phyloP scores from a whole-genome alignment of 2,888 invertebrate species.

The Heliconius charithonia region DNA sequence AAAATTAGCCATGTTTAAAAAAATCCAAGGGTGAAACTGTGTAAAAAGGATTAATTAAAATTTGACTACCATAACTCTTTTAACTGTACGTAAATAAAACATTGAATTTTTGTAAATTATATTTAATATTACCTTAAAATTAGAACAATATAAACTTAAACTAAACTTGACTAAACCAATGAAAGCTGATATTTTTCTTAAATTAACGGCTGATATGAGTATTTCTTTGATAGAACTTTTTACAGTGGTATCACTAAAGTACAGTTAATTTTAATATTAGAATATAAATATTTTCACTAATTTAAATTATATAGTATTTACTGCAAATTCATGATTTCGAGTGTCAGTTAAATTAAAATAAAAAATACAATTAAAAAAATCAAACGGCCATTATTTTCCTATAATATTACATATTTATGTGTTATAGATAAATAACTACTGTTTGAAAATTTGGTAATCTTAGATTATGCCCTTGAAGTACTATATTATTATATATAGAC shows the following conservation, averaged over 20 bases:
- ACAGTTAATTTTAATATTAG: slow-evolving; percentile 58
- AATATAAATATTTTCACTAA: slow-evolving; percentile 53
- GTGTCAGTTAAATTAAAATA: not conserved
- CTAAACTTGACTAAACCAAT: slow-evolving; percentile 49
- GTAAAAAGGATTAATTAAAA: not conserved
- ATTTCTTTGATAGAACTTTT: slow-evolving; percentile 48
- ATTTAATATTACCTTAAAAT: slow-evolving; percentile 60
- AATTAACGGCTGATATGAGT: slow-evolving; percentile 46
- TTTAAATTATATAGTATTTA: slow-evolving; percentile 32
- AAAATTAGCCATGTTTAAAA: no score
- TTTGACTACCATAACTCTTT: not conserved
- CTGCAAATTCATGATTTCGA: not conserved
- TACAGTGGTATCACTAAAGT: slow-evolving; percentile 56
- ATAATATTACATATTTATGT: not conserved
- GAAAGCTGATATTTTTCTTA: slow-evolving; percentile 43
- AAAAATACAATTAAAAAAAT: not conserved
- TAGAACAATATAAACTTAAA: slow-evolving; percentile 59
- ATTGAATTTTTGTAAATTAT: slow-evolving; percentile 31
- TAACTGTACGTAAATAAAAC: slow-evolving; percentile 32
- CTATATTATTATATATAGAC: slow-evolving; percentile 15
- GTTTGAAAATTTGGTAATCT: slow-evolving; percentile 43
- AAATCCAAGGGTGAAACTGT: no score
- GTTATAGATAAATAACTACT: not conserved
- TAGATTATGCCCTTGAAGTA: slow-evolving; percentile 39
- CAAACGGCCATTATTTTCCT: not conserved